Evolutionary conservation across 2,888 invertebrate genomes (phyloP), one percentile per base, ranked within the genome.

Genomic region (Zelleria hepariella): DNA sequence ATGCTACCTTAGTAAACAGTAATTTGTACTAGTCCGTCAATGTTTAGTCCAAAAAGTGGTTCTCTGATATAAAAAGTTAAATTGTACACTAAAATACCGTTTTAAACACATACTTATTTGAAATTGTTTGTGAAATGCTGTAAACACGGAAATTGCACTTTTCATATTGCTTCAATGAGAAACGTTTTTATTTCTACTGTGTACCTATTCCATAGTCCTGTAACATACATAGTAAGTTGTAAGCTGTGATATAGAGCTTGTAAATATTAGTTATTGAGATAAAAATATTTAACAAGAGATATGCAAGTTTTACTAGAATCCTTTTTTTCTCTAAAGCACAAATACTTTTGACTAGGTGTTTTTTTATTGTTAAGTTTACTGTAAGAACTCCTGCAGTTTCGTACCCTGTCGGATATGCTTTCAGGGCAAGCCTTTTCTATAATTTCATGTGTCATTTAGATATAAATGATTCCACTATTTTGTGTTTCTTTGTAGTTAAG

Each of bases 161-260:
- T 53, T 51, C 23, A 25, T 15, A 26, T 54, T 25, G 54, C 21
- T 61, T 58, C 58, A 52, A 21, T 32, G 24, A 7, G 42, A 54
- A 21, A 63, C 57, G 49, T 42, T 58, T 58, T 57, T 56, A 58
- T 49, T 53, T 63, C 59, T 66, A 60, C 60, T 61, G 55, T 55
- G 63, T 61, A n/a, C n/a, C n/a, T n/a, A 65, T 66, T 67, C 64
- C 62, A 62, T 68, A 67, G 66, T 69, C 64, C 60, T 67, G 67
- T 73, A 72, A 73, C 74, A 74, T 74, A 73, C 69, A 67, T 78
- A 76, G 72, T 78, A 77, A 78, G 75, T 79, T 73, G 67, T 80
- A 78, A 82, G 86, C 86, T 86, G 87, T 87, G 86, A 86, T 87
- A 86, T 84, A 85, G 81, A 74, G 82, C 79, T 80, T 86, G 82